A percentile compares a stretch with the other conserved stretches of the same genome.
Evolutionary conservation across 2,113 vertebrate genomes (phyloP).

Genomic region (Osmerus mordax): DNA sequence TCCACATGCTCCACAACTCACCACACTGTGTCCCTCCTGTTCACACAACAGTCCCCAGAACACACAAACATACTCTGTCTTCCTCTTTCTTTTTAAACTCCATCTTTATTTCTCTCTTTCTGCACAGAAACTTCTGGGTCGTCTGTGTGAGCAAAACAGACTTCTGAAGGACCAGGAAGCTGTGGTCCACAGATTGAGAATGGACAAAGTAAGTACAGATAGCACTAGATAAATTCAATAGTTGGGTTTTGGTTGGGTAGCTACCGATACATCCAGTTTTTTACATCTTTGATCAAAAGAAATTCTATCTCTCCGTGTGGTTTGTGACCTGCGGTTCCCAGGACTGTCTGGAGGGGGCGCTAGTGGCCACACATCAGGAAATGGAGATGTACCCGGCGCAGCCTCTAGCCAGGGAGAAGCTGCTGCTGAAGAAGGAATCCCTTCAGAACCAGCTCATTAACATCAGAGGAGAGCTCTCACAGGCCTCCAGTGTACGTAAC

Average conservation of each 20-base stretch:
- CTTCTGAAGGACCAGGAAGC: slow-evolving; percentile 88
- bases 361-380: slow-evolving; percentile 93
- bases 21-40: neutral
- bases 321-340: slow-evolving; percentile 44
- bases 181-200: slow-evolving; percentile 85
- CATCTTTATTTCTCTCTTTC: neutral
- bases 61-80: neutral
- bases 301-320: neutral
- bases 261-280: no score
- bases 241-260: no score
- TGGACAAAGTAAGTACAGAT: slow-evolving; percentile 82
- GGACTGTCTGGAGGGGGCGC: slow-evolving; percentile 91
- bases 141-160: slow-evolving; percentile 89
- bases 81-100: neutral
- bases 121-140: slow-evolving; percentile 87
- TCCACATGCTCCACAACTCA: neutral
- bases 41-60: neutral
- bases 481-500: slow-evolving; percentile 85
- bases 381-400: slow-evolving; percentile 89
- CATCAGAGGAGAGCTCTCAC: slow-evolving; percentile 91
- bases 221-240: neutral
- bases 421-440: slow-evolving; percentile 88
- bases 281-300: no score
- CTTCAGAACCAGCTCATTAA: slow-evolving; percentile 95
- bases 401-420: slow-evolving; percentile 80